phyloP scores from a whole-genome alignment of 2,888 invertebrate genomes.

The Clistopyga incitator region DNA sequence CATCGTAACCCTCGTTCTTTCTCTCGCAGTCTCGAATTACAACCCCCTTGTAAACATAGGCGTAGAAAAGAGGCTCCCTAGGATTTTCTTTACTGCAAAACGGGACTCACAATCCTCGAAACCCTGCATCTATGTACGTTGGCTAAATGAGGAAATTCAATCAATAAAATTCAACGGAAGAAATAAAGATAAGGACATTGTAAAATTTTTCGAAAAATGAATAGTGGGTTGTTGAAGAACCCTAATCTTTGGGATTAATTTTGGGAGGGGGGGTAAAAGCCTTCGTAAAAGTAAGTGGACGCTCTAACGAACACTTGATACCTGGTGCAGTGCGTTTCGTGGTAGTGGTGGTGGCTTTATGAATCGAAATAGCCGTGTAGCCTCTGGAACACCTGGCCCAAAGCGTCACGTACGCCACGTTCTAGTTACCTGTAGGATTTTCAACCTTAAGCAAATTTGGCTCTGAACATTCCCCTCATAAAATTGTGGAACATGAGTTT shows the following conservation, averaged over 20 bases:
- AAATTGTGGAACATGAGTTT: neutral
- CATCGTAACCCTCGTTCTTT: constrained; percentile 18
- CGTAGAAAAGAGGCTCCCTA: constrained; percentile 70
- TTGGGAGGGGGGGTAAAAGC: neutral
- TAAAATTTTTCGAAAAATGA: neutral
- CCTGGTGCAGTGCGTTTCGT: constrained; percentile 19
- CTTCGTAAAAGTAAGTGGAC: constrained; percentile 17
- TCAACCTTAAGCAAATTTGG: constrained; percentile 6
- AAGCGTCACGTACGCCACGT: constrained; percentile 28
- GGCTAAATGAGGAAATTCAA: constrained; percentile 13
- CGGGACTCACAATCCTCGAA: neutral
- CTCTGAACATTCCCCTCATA: neutral
- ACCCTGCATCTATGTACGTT: neutral
- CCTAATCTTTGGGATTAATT: constrained; percentile 8
- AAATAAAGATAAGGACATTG: neutral
- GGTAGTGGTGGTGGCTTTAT: constrained; percentile 10
- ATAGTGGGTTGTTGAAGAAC: neutral
- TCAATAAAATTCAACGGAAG: constrained; percentile 32
- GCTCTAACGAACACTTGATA: constrained; percentile 33
- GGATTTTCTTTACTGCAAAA: neutral
- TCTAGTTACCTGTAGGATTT: constrained; percentile 13
- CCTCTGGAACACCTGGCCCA: constrained; percentile 64
- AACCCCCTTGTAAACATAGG: constrained; percentile 79
- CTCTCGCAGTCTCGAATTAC: constrained; percentile 77
- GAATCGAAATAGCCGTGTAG: constrained; percentile 33